phyloP scores from a whole-genome alignment of 2,888 invertebrate genomes.

The Agrotis clavis region DNA sequence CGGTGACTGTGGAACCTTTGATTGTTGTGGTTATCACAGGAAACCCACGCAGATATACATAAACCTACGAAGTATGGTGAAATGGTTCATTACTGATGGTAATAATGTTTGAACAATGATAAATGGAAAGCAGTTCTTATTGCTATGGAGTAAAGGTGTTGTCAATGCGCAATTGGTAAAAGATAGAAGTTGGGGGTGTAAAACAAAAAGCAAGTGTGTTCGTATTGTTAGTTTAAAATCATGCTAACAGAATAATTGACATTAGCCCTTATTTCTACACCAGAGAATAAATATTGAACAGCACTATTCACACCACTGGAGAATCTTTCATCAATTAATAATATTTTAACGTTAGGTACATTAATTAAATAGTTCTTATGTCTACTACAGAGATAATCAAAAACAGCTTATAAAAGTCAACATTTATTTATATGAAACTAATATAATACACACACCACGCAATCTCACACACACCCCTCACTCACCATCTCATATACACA shows the following conservation, averaged over 20 bases:
- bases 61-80: too few relatives aligned
- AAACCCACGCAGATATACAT: neutral
- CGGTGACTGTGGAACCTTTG: conserved; percentile 27
- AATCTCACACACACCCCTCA: neutral
- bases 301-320: too few relatives aligned
- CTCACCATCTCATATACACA: neutral
- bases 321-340: too few relatives aligned
- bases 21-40: conserved; percentile 31
- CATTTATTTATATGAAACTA: neutral
- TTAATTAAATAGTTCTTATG: neutral
- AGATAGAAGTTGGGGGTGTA: too few relatives aligned
- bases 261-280: too few relatives aligned
- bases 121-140: neutral
- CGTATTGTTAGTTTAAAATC: too few relatives aligned
- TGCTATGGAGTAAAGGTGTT: neutral
- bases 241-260: too few relatives aligned
- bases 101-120: neutral
- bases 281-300: too few relatives aligned
- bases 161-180: neutral
- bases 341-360: too few relatives aligned
- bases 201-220: too few relatives aligned
- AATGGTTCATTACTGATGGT: neutral
- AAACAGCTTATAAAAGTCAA: neutral
- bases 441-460: neutral
- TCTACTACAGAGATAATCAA: neutral